Evolutionary conservation across 2,113 vertebrate species (phyloP).

Genomic region (Tretioscincus oriximinensis): DNA sequence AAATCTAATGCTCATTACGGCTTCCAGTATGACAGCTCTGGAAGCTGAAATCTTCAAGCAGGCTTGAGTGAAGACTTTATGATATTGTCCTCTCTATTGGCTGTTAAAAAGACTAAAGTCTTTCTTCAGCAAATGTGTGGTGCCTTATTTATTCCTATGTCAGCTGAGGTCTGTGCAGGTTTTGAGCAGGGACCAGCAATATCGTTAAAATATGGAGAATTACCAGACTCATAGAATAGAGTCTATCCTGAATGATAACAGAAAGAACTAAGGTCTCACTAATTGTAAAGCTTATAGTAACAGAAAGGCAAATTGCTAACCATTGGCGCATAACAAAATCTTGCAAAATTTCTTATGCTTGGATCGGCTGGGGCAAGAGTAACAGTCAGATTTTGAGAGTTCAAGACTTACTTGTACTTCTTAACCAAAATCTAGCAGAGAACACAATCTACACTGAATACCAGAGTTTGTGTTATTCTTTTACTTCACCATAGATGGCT

Average conservation of each 20-base stretch:
- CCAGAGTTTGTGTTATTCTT: too few relatives aligned
- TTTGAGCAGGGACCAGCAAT: not conserved
- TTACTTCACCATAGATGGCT: too few relatives aligned
- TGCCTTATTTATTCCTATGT: not conserved
- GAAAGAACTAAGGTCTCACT: too few relatives aligned
- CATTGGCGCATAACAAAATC: not conserved
- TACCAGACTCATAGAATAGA: too few relatives aligned
- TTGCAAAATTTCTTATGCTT: not conserved
- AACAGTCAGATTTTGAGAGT: not conserved
- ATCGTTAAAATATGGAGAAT: not conserved
- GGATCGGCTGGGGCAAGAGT: not conserved
- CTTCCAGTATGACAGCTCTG: conserved; percentile 4
- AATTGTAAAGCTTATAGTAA: too few relatives aligned
- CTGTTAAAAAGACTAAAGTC: not conserved
- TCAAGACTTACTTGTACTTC: not conserved
- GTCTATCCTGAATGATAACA: too few relatives aligned
- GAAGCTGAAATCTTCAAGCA: conserved; percentile 8
- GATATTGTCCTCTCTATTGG: not conserved
- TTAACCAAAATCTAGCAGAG: not conserved
- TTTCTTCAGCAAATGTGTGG: not conserved
- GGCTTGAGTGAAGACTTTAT: not conserved
- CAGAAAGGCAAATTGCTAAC: not conserved
- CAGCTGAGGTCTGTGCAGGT: not conserved
- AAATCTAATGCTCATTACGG: conserved; percentile 10
- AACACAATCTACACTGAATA: not conserved